Conservation (phyloP, 2,797 vertebrate genomes). For the Coccyzus lansbergi region DNA sequence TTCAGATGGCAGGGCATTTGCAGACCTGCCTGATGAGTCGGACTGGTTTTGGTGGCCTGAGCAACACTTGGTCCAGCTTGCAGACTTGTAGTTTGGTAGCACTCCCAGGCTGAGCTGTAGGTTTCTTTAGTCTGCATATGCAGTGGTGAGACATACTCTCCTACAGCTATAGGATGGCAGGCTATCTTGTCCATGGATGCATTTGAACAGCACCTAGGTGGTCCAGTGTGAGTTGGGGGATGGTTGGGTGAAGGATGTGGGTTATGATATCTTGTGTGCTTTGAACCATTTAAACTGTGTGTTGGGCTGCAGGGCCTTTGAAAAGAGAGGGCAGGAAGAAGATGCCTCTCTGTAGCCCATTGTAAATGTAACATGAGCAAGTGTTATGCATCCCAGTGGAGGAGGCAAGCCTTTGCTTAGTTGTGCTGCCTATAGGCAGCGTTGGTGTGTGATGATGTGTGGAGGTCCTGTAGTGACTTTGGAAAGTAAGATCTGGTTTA, state of each 20-base stretch:
- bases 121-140: accelerated
- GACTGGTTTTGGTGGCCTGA: not conserved
- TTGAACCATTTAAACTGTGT: not conserved
- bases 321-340: not conserved
- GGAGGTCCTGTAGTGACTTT: not conserved
- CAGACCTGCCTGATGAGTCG: not conserved
- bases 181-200: accelerated
- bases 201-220: not conserved
- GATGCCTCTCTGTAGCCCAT: not conserved
- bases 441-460: not conserved
- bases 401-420: not conserved
- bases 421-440: accelerated
- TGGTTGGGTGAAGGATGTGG: not conserved
- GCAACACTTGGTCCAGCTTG: not conserved
- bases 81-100: not conserved
- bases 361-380: not conserved
- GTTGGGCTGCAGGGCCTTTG: not conserved
- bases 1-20: not conserved
- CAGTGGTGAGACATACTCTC: accelerated
- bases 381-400: accelerated
- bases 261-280: accelerated
- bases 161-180: accelerated
- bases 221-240: not conserved
- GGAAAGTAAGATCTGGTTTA: not conserved
- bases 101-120: not conserved